Conservation (phyloP, 2,113 vertebrate genomes). For the Pituophis catenifer region DNA sequence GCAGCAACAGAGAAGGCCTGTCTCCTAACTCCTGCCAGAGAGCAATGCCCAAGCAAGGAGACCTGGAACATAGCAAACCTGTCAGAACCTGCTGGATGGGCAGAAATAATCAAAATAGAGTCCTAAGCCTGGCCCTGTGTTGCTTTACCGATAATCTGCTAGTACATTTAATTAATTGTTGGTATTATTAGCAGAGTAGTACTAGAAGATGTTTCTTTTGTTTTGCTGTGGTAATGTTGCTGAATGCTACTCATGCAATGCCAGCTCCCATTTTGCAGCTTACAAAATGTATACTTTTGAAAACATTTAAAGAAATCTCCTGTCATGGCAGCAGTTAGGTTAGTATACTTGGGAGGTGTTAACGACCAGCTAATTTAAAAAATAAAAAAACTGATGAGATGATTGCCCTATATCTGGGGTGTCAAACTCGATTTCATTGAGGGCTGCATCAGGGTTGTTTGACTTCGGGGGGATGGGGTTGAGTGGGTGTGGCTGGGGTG, state of each 20-base stretch:
- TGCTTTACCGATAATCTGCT: neutral
- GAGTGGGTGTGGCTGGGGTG: too few relatives aligned
- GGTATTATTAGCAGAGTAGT: neutral
- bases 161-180: neutral
- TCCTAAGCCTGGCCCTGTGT: neutral
- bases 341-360: neutral
- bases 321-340: neutral
- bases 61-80: neutral
- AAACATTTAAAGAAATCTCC: neutral
- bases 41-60: neutral
- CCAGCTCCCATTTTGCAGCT: neutral
- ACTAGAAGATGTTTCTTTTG: neutral
- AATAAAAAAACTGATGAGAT: neutral
- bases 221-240: neutral
- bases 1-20: neutral
- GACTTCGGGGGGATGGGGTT: too few relatives aligned
- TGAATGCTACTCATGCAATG: neutral
- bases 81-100: neutral
- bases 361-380: neutral
- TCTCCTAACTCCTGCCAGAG: neutral
- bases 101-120: neutral
- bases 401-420: neutral
- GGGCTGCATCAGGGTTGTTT: too few relatives aligned
- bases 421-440: too few relatives aligned
- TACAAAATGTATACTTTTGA: neutral